Evolutionary conservation across 2,888 invertebrate species (phyloP).

Genomic region (Lasioglossum malachurum): DNA sequence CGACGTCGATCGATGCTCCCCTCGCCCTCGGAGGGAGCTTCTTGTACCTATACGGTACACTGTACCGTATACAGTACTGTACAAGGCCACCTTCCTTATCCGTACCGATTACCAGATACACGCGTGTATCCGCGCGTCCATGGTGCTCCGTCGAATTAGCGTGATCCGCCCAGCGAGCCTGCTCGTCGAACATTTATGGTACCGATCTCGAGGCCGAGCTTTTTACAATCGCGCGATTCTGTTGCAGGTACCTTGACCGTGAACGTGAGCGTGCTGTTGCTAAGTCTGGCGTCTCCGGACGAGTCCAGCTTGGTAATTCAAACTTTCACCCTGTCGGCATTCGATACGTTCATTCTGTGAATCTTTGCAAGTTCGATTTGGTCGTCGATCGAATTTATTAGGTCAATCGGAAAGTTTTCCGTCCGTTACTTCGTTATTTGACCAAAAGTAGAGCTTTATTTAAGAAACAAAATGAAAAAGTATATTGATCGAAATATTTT

Average conservation of each 20-base stretch:
- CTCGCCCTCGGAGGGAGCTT: neutral
- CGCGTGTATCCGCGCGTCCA: neutral
- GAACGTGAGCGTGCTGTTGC: conserved; percentile 96
- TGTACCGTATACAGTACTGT: neutral
- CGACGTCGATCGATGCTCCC: neutral
- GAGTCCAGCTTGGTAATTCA: conserved; percentile 97
- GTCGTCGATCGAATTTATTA: neutral
- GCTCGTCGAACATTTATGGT: neutral
- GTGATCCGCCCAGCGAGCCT: conserved; percentile 44
- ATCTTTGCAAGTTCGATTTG: neutral
- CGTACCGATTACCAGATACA: neutral
- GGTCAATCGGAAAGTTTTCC: no score
- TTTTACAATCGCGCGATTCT: conserved; percentile 77
- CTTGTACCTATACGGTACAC: neutral
- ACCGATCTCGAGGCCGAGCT: conserved; percentile 11
- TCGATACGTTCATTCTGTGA: neutral
- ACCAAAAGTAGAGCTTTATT: no score
- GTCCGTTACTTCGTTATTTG: no score
- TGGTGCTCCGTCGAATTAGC: conserved; percentile 26
- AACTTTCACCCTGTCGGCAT: conserved; percentile 1
- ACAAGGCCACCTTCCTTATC: neutral
- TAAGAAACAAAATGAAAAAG: no score
- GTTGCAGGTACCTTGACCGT: conserved; percentile 95
- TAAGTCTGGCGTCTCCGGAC: conserved; percentile 97
- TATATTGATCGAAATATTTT: no score